phyloP scores from a whole-genome alignment of 2,888 invertebrate genomes.

The Chirona hameri region DNA sequence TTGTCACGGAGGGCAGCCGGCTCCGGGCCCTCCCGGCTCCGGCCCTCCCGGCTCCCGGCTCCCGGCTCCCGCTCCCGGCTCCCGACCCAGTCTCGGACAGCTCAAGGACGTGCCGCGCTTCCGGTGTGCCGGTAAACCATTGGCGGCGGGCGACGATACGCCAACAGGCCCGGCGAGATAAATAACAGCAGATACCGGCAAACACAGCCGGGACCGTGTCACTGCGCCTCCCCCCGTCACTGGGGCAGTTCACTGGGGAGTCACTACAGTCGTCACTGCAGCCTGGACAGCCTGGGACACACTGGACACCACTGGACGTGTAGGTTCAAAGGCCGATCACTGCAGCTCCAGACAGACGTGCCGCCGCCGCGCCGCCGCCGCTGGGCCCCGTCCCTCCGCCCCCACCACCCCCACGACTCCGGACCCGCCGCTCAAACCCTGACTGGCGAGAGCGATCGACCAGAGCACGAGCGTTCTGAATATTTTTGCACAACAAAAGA shows the following conservation, averaged over 20 bases:
- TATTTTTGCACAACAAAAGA: conserved; percentile 2
- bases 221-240: too few species aligned
- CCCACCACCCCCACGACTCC: too few species aligned
- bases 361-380: not conserved
- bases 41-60: not conserved
- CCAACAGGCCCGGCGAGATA: not conserved
- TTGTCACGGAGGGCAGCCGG: not conserved
- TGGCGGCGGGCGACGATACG: not conserved
- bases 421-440: not conserved
- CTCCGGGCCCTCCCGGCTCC: not conserved
- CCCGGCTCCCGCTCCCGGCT: not conserved
- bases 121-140: not conserved
- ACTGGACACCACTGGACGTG: not conserved
- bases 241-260: too few species aligned
- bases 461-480: not conserved
- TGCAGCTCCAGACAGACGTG: too few species aligned
- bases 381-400: too few species aligned
- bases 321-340: not conserved
- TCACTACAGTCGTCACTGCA: not conserved
- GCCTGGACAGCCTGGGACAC: too few species aligned
- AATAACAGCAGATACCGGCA: not conserved
- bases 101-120: conserved; percentile 7
- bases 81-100: not conserved
- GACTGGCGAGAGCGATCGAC: not conserved
- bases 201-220: not conserved